phyloP scores from a whole-genome alignment of 2,888 invertebrate species.

The Caenorhabditis sp. region DNA sequence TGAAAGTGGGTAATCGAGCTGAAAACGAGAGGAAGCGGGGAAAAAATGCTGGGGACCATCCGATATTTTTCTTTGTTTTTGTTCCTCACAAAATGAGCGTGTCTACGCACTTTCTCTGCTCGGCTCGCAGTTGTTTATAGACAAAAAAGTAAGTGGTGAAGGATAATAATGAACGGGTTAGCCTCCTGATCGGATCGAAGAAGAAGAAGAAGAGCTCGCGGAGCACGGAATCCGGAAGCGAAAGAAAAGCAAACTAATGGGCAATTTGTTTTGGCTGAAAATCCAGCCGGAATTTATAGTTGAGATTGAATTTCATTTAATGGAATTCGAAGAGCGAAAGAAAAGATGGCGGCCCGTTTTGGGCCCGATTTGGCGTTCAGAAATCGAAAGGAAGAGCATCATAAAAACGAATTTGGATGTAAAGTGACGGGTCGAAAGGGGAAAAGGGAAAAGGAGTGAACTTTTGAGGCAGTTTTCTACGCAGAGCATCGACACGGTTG shows the following conservation, averaged over 20 bases:
- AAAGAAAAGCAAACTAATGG: not conserved
- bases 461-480: constrained; percentile 14
- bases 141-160: constrained; percentile 9
- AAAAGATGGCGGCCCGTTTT: not conserved
- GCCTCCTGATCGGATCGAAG: not conserved
- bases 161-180: not conserved
- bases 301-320: constrained; percentile 25
- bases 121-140: constrained; percentile 42
- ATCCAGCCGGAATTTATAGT: not conserved
- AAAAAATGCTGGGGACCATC: not conserved
- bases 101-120: constrained; percentile 30
- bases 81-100: constrained; percentile 16
- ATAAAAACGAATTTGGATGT: constrained; percentile 49
- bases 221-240: not conserved
- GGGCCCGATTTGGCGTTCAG: constrained; percentile 15
- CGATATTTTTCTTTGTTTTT: constrained; percentile 15
- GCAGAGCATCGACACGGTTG: constrained; percentile 12
- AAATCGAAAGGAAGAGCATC: constrained; percentile 52
- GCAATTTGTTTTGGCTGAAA: constrained; percentile 1
- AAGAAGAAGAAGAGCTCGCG: not conserved
- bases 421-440: constrained; percentile 28
- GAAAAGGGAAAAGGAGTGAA: constrained; percentile 19
- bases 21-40: not conserved
- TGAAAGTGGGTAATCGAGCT: no score
- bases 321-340: constrained; percentile 2